These are phyloP conservation scores for Calliphora vicina DNA, from an alignment of 1,140 invertebrate genomes.

Conservation along the genomic window DNA sequence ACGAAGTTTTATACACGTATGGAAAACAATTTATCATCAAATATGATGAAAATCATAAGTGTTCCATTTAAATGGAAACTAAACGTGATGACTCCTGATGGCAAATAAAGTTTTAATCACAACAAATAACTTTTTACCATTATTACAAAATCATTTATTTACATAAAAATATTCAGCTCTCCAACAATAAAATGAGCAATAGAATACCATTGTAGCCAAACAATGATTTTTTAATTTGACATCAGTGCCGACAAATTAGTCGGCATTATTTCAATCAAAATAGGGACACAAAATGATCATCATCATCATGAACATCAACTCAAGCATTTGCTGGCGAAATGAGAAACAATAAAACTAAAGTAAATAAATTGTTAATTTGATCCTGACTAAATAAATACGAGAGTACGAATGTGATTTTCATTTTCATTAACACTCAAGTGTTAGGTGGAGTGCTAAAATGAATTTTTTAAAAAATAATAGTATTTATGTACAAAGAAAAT, in stretches of 20 bases:
- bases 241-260: not conserved
- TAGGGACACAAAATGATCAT: not conserved
- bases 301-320: not conserved
- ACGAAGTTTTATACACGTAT: no score
- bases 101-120: no score
- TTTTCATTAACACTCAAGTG: slow-evolving; percentile 26
- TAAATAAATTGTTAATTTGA: not conserved
- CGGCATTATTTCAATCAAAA: not conserved
- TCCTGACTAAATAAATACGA: not conserved
- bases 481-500: no score
- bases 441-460: slow-evolving; percentile 21
- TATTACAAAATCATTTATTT: no score
- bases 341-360: not conserved
- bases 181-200: no score
- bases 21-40: no score
- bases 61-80: no score
- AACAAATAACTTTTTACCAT: no score
- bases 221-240: not conserved
- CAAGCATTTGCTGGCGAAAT: not conserved
- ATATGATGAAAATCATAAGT: no score
- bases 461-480: not conserved
- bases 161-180: no score
- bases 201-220: no score
- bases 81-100: no score
- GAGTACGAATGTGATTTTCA: not conserved